A percentile compares a stretch with the other conserved stretches of the same genome.
phyloP scores from a whole-genome alignment of 2,113 vertebrate species.

The Orycteropus afer region DNA sequence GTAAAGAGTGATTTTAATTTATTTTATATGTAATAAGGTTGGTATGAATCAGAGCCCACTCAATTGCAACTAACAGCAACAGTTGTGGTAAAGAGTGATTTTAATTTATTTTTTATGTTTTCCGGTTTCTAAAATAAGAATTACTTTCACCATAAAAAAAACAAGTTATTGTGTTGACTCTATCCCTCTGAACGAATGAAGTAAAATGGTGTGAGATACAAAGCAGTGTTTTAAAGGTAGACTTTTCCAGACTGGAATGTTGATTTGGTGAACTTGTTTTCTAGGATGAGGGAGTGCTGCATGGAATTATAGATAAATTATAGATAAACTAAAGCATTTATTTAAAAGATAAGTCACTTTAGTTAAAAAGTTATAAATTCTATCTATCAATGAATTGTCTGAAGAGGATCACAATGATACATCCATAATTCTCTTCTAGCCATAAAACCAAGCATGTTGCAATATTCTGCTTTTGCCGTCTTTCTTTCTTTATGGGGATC shows the following conservation, averaged over 20 bases:
- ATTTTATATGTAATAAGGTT: too few relatives aligned
- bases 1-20: too few relatives aligned
- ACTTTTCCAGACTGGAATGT: background rate
- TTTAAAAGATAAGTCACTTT: slow-evolving; percentile 29
- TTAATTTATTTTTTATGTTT: background rate
- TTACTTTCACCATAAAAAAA: slow-evolving; percentile 18
- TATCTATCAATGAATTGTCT: background rate
- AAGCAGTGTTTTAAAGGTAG: background rate
- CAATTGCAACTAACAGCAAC: too few relatives aligned
- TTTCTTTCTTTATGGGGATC: background rate
- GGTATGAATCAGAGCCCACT: too few relatives aligned
- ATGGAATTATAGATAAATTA: too few relatives aligned
- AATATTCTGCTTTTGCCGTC: background rate
- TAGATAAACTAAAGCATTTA: slow-evolving; percentile 26
- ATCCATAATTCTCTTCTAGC: background rate
- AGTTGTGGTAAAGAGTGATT: background rate
- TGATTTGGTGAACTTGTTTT: background rate
- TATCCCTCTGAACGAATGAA: background rate
- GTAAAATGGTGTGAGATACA: background rate
- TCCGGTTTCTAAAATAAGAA: slow-evolving; percentile 1
- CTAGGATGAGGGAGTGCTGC: background rate
- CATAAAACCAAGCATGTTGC: background rate
- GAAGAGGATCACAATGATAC: background rate
- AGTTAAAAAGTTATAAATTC: slow-evolving; percentile 44
- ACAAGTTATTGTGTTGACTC: background rate